Base-by-base conservation (phyloP, 2,113 vertebrate species). In the Chiloscyllium plagiosum region DNA sequence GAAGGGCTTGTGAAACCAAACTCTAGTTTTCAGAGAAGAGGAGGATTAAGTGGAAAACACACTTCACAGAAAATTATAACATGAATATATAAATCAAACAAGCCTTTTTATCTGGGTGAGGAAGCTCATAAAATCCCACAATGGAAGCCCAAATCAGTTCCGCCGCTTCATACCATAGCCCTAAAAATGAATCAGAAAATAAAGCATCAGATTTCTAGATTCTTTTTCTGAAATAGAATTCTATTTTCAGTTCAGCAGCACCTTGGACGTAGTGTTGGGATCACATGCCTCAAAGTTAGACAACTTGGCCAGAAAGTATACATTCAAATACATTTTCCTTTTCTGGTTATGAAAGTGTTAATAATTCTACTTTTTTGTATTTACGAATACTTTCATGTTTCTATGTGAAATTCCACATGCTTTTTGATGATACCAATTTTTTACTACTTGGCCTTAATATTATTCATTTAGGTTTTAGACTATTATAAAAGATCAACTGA, bases 51-150 rank as follows among this genome's bases (percentile, higher is more conserved):
- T 1, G 80, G 37, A 20, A 17, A 47, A 83, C 1, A 56, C 56
- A 61, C 29, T 89, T 65, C 26, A 83, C 50, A 24, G 20, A 76
- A 96, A 5, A 24, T 80, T 78, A 69, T 33, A 78, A 61, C 61
- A 24, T 66, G 20, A 47, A 70, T 68, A 69, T 4, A 56, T 6
- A 94, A 29, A 76, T 37, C 42, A 29, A 92, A 94, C 83, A 92
- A 24, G 99, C 99, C 98, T 99, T 99, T 97, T 98, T 99, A 96
- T 99, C 99, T 52, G 98, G 98, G 50, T 98, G 98, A 96, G 98
- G 98, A 92, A 99, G 98, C 0, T 97, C 96, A 95, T 98, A 97
- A 96, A 98, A 99, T 0, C 99, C 99, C 4, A 98, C 97, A 80
- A 99, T 95, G 0, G 99, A 99, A 8, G 98, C 98, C 98, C 98